Evolutionary conservation across 2,888 invertebrate genomes (phyloP).

Genomic region (Alloplasta piceator): DNA sequence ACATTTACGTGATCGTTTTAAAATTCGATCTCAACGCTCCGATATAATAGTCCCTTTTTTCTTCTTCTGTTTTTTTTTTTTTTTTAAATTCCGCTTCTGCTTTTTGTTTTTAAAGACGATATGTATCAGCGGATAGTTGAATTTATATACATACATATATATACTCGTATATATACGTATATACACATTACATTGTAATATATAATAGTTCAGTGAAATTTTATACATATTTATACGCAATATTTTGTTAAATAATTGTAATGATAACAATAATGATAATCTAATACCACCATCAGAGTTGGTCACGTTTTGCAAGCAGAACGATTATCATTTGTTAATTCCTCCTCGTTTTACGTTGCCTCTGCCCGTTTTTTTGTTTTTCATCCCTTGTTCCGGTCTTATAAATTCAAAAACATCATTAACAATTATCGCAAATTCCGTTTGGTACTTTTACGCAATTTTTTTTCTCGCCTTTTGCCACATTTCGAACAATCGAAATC

Average conservation of each 20-base stretch:
- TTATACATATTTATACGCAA: conserved; percentile 47
- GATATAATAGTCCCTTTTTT: conserved; percentile 45
- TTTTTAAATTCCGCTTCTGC: conserved; percentile 3
- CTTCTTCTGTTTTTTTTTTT: neutral
- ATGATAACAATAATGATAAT: conserved; percentile 21
- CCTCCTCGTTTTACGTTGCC: neutral
- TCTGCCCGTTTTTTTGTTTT: neutral
- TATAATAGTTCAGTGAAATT: conserved; percentile 2
- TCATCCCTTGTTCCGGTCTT: conserved; percentile 9
- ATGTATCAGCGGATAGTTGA: conserved; percentile 77
- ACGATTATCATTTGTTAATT: neutral
- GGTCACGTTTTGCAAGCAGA: conserved; percentile 21
- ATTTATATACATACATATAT: conserved; percentile 49
- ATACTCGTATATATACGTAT: conserved; percentile 47
- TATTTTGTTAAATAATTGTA: neutral
- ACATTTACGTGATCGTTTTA: conserved; percentile 13
- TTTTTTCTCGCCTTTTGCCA: too few species aligned
- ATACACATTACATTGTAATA: conserved; percentile 30
- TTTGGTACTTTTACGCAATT: neutral
- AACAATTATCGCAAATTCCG: conserved; percentile 3
- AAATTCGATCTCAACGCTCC: conserved; percentile 40
- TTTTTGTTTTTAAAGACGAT: conserved; percentile 71
- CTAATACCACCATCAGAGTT: conserved; percentile 31
- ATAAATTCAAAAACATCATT: conserved; percentile 1
- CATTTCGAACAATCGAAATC: too few species aligned